These are phyloP conservation scores for Pogonocherus hispidulus DNA, from an alignment of 2,888 invertebrate genomes.

Conservation along the genomic window DNA sequence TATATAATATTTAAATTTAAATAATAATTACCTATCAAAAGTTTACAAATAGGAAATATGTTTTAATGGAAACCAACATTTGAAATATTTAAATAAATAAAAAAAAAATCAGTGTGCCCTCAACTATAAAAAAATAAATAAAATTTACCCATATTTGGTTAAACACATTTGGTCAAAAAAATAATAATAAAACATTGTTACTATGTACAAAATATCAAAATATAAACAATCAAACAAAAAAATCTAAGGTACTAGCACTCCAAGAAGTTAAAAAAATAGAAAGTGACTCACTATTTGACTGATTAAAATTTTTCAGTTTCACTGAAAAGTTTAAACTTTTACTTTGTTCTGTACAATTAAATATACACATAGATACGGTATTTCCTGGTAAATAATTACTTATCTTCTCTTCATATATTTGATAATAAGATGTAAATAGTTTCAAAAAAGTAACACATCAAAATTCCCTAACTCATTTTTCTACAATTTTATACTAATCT, in stretches of 20 bases:
- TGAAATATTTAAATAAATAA: background rate
- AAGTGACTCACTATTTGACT: constrained; percentile 63
- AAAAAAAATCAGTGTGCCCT: constrained; percentile 23
- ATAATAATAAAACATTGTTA: constrained; percentile 35
- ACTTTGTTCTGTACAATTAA: constrained; percentile 52
- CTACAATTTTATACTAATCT: too few relatives aligned
- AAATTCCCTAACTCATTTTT: too few relatives aligned
- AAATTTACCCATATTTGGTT: constrained; percentile 30
- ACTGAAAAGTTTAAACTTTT: constrained; percentile 50
- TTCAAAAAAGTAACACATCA: too few relatives aligned
- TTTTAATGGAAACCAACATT: too few relatives aligned
- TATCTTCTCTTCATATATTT: background rate
- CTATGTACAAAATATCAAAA: constrained; percentile 38
- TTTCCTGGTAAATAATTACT: background rate
- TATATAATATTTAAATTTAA: too few relatives aligned
- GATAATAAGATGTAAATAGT: background rate
- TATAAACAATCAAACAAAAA: constrained; percentile 38
- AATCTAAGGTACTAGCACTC: constrained; percentile 46
- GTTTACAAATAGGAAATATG: too few relatives aligned
- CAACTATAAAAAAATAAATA: constrained; percentile 6
- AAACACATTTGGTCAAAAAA: constrained; percentile 32
- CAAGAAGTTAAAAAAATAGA: constrained; percentile 50
- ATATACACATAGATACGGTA: background rate
- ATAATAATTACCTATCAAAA: too few relatives aligned
- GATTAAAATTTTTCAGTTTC: constrained; percentile 41